Evolutionary conservation across 2,797 vertebrate species (phyloP).

Genomic region (Alcedo atthis): DNA sequence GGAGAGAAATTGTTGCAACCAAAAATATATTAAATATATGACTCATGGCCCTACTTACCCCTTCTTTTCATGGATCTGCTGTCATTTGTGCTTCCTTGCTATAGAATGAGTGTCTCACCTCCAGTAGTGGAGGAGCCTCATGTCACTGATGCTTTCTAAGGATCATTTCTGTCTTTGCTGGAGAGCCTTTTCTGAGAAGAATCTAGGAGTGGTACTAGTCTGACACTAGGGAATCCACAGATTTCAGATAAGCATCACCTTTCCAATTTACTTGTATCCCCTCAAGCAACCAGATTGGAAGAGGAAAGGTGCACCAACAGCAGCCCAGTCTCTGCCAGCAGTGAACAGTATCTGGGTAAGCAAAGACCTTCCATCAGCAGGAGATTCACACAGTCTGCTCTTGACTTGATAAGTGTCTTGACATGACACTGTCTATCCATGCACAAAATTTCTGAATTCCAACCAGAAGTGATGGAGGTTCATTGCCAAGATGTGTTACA

Average conservation of each 20-base stretch:
- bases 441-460: not conserved
- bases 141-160: not conserved
- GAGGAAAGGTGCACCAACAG: not conserved
- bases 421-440: not conserved
- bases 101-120: not conserved
- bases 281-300: not conserved
- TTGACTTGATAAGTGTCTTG: not conserved
- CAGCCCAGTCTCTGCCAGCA: not conserved
- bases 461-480: not conserved
- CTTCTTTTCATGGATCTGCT: not conserved
- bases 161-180: not conserved
- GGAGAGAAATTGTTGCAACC: not conserved
- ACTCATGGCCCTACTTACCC: rapidly evolving
- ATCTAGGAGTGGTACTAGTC: not conserved
- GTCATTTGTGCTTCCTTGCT: not conserved
- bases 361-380: not conserved
- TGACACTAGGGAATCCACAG: not conserved
- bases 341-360: not conserved
- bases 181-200: not conserved
- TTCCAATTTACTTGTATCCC: not conserved
- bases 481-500: not conserved
- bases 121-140: rapidly evolving
- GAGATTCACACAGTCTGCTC: not conserved
- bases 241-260: not conserved
- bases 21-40: not conserved